Base-by-base conservation (phyloP, 2,888 invertebrate species). In the Sycophila texana region DNA sequence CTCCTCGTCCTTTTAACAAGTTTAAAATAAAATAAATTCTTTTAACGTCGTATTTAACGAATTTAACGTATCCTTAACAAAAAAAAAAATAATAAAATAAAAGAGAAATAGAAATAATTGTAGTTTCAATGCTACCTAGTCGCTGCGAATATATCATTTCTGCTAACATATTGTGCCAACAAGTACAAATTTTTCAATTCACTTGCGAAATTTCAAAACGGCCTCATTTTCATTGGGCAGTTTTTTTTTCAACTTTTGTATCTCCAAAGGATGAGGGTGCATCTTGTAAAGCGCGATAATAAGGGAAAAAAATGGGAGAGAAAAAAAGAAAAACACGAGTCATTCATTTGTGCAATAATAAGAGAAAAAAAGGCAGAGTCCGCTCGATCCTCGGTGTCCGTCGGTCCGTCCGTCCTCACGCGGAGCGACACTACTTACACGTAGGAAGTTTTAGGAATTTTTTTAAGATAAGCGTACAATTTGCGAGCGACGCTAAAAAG, bases 371-470 rank as follows among this genome's bases (percentile, higher is more conserved):
- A 26, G 26, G 55, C 16, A 71, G 5, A 87, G 86, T 88, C 88
- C 88, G 88, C 89, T 90, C 88, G 88, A 90, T 88, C 86, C 88
- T 88, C 86, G 87, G 85, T 87, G 87, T 89, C 87, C 88, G 87
- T 90, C 87, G 88, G 88, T 87, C 87, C 87, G 87, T 88, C 88
- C 87, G 87, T 88, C 84, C 86, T 84, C 81, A 87, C 87, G 86
- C 88, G 86, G 87, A 87, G 86, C 87, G 87, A 87, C 77, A 80
- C 85, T 88, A 87, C 85, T 87, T 85, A 84, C 79, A 82, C 10
- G 39, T 81, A 80, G 74, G 75, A 53, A 77, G 51, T 72, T 68
- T 70, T 77, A 77, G 70, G 26, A 65, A 55, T 49, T 66, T 70
- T 70, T 74, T 60, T 77, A 39, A 77, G 72, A 18, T 70, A 77